phyloP scores from a whole-genome alignment of 1,140 invertebrate genomes.

The Cotesia vestalis region DNA sequence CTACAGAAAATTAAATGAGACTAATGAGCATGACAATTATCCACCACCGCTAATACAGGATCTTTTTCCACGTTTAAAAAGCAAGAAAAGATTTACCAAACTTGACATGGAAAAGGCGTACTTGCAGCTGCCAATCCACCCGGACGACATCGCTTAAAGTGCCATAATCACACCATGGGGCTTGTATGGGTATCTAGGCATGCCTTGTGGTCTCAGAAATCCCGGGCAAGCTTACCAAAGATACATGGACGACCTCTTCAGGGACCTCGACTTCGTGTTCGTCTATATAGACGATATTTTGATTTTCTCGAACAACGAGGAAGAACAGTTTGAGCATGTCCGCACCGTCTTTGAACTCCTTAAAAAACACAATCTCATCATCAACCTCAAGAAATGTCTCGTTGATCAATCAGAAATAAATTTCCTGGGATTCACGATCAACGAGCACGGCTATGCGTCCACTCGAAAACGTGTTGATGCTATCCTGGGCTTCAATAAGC shows the following conservation, averaged over 20 bases:
- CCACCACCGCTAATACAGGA: too few relatives aligned
- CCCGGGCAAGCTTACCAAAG: conserved; percentile 56
- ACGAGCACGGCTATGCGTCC: background rate
- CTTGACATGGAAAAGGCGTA: too few relatives aligned
- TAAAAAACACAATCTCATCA: conserved; percentile 39
- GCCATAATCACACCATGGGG: conserved; percentile 43
- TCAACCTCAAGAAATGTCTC: conserved; percentile 50
- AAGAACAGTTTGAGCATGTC: conserved; percentile 46
- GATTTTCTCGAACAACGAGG: conserved; percentile 43
- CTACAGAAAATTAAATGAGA: too few relatives aligned
- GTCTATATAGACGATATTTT: conserved; percentile 54
- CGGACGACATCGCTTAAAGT: conserved; percentile 56
- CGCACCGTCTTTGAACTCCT: conserved; percentile 45
- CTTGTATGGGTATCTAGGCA: conserved; percentile 54
- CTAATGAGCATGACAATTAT: too few relatives aligned
- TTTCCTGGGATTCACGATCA: conserved; percentile 51
- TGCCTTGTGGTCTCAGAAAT: conserved; percentile 55
- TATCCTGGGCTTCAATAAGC: background rate
- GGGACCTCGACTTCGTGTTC: conserved; percentile 49
- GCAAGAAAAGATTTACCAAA: too few relatives aligned
- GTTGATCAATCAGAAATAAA: conserved; percentile 40
- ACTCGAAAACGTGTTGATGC: background rate
- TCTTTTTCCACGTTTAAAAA: too few relatives aligned
- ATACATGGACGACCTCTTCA: conserved; percentile 58
- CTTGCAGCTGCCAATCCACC: conserved; percentile 50